Evolutionary conservation across 2,113 vertebrate species (phyloP).

Genomic region (Triplophysa siluroides): DNA sequence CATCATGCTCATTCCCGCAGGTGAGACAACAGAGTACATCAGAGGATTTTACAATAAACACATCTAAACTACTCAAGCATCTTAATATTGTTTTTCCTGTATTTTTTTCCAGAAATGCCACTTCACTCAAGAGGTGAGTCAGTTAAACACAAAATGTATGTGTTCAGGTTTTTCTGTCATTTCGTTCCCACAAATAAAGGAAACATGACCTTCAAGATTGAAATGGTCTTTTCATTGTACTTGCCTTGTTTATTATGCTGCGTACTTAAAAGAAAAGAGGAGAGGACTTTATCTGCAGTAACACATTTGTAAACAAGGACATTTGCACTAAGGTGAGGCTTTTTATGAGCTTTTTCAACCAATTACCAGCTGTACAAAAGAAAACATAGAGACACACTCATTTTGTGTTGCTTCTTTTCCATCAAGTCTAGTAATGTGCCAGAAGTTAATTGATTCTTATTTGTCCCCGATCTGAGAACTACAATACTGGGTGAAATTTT

Average conservation of each 20-base stretch:
- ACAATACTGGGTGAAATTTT: no score
- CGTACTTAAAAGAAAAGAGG: constrained; percentile 52
- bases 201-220: background rate
- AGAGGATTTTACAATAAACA: background rate
- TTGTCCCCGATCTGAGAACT: no score
- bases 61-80: background rate
- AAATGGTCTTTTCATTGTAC: background rate
- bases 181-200: no score
- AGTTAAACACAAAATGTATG: background rate
- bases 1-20: constrained; percentile 64
- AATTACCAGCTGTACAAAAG: background rate
- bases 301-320: constrained; percentile 17
- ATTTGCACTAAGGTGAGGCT: constrained; percentile 36
- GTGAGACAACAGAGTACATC: constrained; percentile 57
- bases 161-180: no score
- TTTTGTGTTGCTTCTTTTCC: background rate
- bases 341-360: constrained; percentile 25
- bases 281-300: constrained; percentile 33
- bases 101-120: constrained; percentile 59
- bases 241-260: constrained; percentile 6
- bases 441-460: no score
- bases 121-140: constrained; percentile 67
- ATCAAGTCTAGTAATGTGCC: no score
- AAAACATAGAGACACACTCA: constrained; percentile 29
- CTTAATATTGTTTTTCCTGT: background rate